Percentiles rank a stretch among this genome's conserved stretches.
These are phyloP conservation scores for Camponotus vicinus DNA, from an alignment of 1,140 invertebrate genomes.

Conservation along the genomic window DNA sequence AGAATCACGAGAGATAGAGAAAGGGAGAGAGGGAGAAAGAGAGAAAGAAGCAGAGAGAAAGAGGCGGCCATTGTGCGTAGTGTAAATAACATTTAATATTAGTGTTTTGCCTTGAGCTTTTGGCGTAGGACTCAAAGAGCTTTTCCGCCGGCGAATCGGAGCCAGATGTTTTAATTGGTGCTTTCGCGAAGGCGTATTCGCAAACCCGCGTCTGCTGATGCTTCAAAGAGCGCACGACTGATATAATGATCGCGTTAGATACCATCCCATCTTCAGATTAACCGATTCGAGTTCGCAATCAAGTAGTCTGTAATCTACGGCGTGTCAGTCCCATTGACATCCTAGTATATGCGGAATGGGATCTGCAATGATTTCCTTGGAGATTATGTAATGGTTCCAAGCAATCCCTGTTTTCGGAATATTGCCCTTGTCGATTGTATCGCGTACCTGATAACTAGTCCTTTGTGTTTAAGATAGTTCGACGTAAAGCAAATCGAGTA, in stretches of 20 bases:
- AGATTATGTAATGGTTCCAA: conserved; percentile 52
- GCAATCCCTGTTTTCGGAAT: conserved; percentile 41
- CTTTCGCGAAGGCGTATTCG: conserved; percentile 33
- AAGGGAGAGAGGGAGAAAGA: too few species aligned
- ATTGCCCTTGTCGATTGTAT: conserved; percentile 35
- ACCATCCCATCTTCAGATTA: conserved; percentile 41
- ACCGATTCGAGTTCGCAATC: conserved; percentile 47
- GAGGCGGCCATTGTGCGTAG: conserved; percentile 15
- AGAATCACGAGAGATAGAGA: too few species aligned
- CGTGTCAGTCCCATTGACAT: conserved; percentile 58
- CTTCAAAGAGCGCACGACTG: conserved; percentile 48
- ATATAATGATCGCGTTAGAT: conserved; percentile 57
- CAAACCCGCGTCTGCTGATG: conserved; percentile 27
- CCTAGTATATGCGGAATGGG: background rate
- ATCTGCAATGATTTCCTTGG: conserved; percentile 63
- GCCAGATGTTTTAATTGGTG: conserved; percentile 55
- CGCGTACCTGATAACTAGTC: conserved; percentile 13
- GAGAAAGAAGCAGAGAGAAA: too few species aligned
- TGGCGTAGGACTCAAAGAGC: conserved; percentile 37
- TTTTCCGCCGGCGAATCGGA: conserved; percentile 19
- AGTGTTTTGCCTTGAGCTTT: conserved; percentile 58
- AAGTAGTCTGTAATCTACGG: conserved; percentile 54
- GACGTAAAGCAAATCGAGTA: background rate
- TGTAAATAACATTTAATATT: conserved; percentile 64
- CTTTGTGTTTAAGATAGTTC: background rate